Evolutionary conservation across 2,113 vertebrate genomes (phyloP), one percentile per base, ranked within the genome.

Genomic region (Ammodytes marinus): DNA sequence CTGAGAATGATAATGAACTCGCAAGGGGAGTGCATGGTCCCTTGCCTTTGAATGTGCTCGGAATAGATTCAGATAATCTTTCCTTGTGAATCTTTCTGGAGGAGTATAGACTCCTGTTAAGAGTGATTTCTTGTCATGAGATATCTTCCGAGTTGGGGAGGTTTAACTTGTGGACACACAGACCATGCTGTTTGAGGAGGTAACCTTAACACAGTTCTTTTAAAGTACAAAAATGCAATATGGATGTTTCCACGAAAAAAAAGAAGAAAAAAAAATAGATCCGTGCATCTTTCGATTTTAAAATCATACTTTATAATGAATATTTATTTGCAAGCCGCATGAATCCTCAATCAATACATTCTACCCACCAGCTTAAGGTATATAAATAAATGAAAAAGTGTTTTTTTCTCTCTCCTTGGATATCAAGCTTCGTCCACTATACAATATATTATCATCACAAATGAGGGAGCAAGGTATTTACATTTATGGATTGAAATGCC

Each of bases 1-100:
- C 96, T 95, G 96, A 94, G 97, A 97, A 99, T 99, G 96, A 97
- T 99, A 99, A 99, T 98, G 97, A 99, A 97, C 95, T 95, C 95
- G 93, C 92, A 89, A 93, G 93, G 95, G 95, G 95, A 96, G 95
- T 90, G 93, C 94, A 94, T 88, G 95, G 97, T 97, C 96, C 96
- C 96, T 94, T 92, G 97, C 94, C 97, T 99, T 99, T 97, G 96
- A 97, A 98, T 97, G 97, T 96, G 96, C 96, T 96, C 92, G 74
- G 96, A 97, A 97, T 97, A 97, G 97, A 98, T 97, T 95, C 96
- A 96, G 96, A 96, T 96, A 92, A 93, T 94, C 94, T 96, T 96
- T 97, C 88, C 96, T 95, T 95, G 96, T 94, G 96, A 96, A 96
- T 97, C 96, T 97, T 96, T 94, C 94, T 95, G 96, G 90, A 96